A percentile compares a stretch with the other conserved stretches of the same genome.
Conservation (phyloP, 2,888 invertebrate genomes). For the Eremobia ochroleuca region DNA sequence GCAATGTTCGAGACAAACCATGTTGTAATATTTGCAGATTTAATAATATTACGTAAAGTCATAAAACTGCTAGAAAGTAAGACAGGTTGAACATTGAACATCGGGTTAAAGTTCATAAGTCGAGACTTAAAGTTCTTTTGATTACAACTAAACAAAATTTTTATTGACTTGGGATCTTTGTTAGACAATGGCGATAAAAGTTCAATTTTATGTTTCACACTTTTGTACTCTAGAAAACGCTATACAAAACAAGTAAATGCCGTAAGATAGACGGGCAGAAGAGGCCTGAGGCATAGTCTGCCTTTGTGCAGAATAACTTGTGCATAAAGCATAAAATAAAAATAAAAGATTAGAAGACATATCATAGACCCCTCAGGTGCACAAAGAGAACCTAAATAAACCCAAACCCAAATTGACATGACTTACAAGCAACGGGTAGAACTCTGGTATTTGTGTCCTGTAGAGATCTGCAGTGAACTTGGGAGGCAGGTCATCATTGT, state of each 20-base stretch:
- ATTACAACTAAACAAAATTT: conserved; percentile 3
- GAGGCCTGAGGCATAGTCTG: background rate
- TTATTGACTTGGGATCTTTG: background rate
- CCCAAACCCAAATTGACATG: background rate
- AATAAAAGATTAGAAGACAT: background rate
- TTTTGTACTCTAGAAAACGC: background rate
- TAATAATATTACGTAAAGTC: background rate
- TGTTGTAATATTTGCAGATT: background rate
- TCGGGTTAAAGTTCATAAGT: conserved; percentile 11
- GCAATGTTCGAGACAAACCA: background rate
- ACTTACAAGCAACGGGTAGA: conserved; percentile 95
- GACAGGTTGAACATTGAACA: conserved; percentile 9
- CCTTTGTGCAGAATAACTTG: background rate
- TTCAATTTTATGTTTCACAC: conserved; percentile 3
- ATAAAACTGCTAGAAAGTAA: conserved; percentile 28
- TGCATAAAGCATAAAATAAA: background rate
- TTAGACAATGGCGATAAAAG: background rate
- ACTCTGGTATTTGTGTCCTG: conserved; percentile 95
- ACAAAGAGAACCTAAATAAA: too few relatives aligned
- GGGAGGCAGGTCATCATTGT: conserved; percentile 96
- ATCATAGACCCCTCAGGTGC: background rate
- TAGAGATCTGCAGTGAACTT: conserved; percentile 96
- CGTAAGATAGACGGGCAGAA: background rate
- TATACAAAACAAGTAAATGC: background rate
- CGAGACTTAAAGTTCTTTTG: background rate